Evolutionary conservation across 2,888 invertebrate genomes (phyloP).

Genomic region (Sturmia bella): DNA sequence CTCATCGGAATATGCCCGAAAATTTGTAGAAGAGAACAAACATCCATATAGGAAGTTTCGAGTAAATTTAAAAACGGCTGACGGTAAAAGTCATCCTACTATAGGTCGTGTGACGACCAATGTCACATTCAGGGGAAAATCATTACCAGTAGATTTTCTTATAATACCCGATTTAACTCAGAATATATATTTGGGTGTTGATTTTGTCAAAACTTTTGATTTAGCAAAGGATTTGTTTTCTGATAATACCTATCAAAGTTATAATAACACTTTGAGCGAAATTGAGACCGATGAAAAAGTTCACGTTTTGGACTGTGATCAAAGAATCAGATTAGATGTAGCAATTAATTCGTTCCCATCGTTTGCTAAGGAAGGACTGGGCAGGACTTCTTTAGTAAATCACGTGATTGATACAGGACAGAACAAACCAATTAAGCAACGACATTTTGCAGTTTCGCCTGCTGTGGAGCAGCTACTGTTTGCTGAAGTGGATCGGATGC

Average conservation of each 20-base stretch:
- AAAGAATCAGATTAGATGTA: background rate
- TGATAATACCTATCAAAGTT: background rate
- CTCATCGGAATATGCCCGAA: background rate
- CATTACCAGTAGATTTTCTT: too few relatives aligned
- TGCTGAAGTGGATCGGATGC: conserved; percentile 22
- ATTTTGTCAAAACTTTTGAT: background rate
- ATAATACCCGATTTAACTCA: too few relatives aligned
- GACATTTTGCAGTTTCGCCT: conserved; percentile 30
- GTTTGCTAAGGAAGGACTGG: conserved; percentile 38
- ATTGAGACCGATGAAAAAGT: background rate
- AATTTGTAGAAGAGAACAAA: background rate
- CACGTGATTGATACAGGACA: conserved; percentile 24
- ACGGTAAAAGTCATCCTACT: background rate
- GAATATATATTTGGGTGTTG: too few relatives aligned
- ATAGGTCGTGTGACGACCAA: conserved; percentile 10
- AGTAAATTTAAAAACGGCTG: conserved; percentile 4
- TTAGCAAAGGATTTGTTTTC: conserved; percentile 29
- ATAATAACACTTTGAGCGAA: background rate
- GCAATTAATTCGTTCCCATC: conserved; percentile 38
- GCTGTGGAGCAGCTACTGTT: conserved; percentile 21
- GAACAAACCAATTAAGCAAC: conserved; percentile 32
- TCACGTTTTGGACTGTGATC: background rate
- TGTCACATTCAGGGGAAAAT: too few relatives aligned
- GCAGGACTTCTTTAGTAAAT: conserved; percentile 4
- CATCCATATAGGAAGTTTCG: background rate